These are phyloP conservation scores for Nasonia giraulti DNA, from an alignment of 1,140 invertebrate species.

Conservation along the genomic window DNA sequence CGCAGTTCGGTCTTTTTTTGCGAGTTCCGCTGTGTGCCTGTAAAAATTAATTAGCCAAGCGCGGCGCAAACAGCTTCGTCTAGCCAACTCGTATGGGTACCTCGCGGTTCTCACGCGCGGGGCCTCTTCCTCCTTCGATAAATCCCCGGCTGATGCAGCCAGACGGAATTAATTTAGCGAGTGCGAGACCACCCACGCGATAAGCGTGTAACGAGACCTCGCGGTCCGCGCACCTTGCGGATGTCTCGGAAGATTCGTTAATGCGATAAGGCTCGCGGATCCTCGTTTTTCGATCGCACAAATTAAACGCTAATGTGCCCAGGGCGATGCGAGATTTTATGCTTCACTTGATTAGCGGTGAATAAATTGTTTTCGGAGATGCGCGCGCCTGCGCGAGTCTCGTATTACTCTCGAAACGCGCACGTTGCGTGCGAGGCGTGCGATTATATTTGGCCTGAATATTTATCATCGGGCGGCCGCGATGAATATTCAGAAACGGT, in stretches of 20 bases:
- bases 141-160: background rate
- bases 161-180: slow-evolving; percentile 27
- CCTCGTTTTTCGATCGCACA: background rate
- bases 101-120: background rate
- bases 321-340: background rate
- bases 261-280: background rate
- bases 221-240: background rate
- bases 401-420: background rate
- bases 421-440: background rate
- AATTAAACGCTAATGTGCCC: background rate
- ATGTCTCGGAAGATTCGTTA: slow-evolving; percentile 19
- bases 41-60: no score
- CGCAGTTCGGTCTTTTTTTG: background rate
- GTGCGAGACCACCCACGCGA: slow-evolving; percentile 17
- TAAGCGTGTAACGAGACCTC: slow-evolving; percentile 19
- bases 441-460: background rate
- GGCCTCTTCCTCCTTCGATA: slow-evolving; percentile 1
- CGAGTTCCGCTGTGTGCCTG: background rate
- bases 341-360: background rate
- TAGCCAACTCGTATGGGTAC: background rate
- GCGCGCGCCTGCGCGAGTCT: no score
- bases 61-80: background rate
- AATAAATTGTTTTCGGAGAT: background rate
- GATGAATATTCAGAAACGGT: background rate
- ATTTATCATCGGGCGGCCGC: background rate